Evolutionary conservation across 2,113 vertebrate genomes (phyloP).

Genomic region (Misgurnus mizolepis): DNA sequence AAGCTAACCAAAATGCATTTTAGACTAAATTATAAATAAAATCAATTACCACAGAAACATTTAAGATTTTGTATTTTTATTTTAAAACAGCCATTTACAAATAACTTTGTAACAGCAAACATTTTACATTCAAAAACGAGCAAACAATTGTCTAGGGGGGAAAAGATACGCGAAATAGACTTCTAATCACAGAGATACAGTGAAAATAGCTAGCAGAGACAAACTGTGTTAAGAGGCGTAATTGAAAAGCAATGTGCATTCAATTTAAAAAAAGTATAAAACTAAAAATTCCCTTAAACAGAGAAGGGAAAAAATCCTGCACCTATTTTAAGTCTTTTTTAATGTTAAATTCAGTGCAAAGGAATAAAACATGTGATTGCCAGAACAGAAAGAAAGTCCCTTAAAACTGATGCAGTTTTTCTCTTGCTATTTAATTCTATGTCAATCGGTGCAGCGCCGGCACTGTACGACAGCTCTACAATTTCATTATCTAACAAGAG

Average conservation of each 20-base stretch:
- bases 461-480: constrained; percentile 68
- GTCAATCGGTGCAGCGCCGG: constrained; percentile 77
- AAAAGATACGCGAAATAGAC: constrained; percentile 18
- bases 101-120: constrained; percentile 60
- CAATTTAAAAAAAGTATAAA: neutral
- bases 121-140: constrained; percentile 62
- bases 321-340: neutral
- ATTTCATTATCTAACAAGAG: constrained; percentile 51
- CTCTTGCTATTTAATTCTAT: constrained; percentile 61
- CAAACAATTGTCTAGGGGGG: constrained; percentile 60
- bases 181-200: constrained; percentile 14
- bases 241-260: neutral
- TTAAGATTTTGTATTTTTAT: constrained; percentile 72
- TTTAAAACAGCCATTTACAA: constrained; percentile 70
- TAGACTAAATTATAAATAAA: neutral
- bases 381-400: constrained; percentile 43
- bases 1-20: neutral
- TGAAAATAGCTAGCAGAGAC: neutral
- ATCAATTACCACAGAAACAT: constrained; percentile 1
- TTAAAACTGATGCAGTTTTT: constrained; percentile 55
- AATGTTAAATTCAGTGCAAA: constrained; percentile 12
- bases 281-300: neutral
- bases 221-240: neutral
- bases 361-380: neutral
- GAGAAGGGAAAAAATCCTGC: neutral